phyloP scores from a whole-genome alignment of 2,888 invertebrate species.

The Pachymerium ferrugineum region DNA sequence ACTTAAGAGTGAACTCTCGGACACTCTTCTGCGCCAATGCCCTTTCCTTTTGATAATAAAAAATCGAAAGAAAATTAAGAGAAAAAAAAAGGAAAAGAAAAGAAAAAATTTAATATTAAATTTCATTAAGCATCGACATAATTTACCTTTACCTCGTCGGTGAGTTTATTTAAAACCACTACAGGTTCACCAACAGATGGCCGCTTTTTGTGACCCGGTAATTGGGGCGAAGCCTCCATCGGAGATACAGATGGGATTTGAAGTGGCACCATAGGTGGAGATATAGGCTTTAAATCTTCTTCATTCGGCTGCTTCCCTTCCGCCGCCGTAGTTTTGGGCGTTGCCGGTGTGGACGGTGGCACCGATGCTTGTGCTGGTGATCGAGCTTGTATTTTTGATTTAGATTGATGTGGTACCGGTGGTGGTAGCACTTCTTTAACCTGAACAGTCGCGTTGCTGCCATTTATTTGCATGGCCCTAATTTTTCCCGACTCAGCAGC shows the following conservation, averaged over 20 bases:
- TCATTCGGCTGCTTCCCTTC: conserved; percentile 16
- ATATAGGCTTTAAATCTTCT: background rate
- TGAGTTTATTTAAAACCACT: conserved; percentile 58
- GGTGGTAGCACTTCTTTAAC: background rate
- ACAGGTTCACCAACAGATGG: conserved; percentile 51
- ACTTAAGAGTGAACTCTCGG: conserved; percentile 59
- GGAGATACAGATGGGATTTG: background rate
- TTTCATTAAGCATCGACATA: background rate
- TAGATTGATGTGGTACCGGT: conserved; percentile 5
- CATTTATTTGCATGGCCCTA: conserved; percentile 16
- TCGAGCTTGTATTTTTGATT: conserved; percentile 29
- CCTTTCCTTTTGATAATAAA: conserved; percentile 50
- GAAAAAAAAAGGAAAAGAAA: background rate
- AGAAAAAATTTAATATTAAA: background rate
- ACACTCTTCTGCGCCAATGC: conserved; percentile 61
- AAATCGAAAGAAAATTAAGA: conserved; percentile 1
- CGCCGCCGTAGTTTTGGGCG: conserved; percentile 29
- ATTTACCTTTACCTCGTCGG: conserved; percentile 47
- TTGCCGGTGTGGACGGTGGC: conserved; percentile 29
- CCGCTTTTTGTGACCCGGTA: conserved; percentile 22
- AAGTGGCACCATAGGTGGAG: background rate
- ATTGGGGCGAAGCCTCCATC: background rate
- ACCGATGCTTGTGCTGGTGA: conserved; percentile 31
- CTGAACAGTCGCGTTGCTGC: background rate
- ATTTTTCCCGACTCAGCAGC: background rate